Base-by-base conservation (phyloP, 1,140 invertebrate genomes). In the Ladona fulva region DNA sequence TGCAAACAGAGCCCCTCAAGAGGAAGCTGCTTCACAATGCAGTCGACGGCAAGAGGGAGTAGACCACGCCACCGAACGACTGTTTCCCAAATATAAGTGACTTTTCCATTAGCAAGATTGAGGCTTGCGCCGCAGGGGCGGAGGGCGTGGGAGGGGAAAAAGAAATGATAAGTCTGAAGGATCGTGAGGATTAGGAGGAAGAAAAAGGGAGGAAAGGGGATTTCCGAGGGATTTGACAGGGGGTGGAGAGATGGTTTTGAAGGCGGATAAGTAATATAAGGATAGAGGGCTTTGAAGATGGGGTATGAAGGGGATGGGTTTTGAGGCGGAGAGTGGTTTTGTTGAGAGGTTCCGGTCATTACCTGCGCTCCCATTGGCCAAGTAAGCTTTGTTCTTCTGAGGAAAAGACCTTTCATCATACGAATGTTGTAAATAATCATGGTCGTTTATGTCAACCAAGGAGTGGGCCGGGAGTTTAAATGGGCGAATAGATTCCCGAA, bases 31-130 rank as follows among this genome's bases (percentile, higher is more conserved):
- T 11, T 11, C 10, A 52, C 10, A 52, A 19, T 52, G 44, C 10
- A 52, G 44, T 52, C 44, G 44, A 52, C 10, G 44, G 44, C 10
- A 52, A 10, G 44, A 52, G 44, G 44, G 44, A 52, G 44, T 52
- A 52, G 44, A 19, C 44, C 44, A 52, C 44, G 44, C 44, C 44
- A 52, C 44, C 44, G 44, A n/a, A 12, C 52, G 52, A 66, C 52
- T 66, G 52, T 66, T 66, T 66, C 52, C 52, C 52, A 66, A 66
- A 66, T 66, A 66, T 66, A 66, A 66, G 52, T 66, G 52, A 66
- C 52, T 66, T 66, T 66, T 66, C 52, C 52, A 66, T 66, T 66
- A 66, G 52, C 52, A 66, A 66, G 52, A 66, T 66, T 66, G 52
- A 66, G 52, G 16, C 52, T 1, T 12, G 44, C 44, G 44, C 44